Base-by-base conservation (phyloP, 2,113 vertebrate species). In the Channa maculata region DNA sequence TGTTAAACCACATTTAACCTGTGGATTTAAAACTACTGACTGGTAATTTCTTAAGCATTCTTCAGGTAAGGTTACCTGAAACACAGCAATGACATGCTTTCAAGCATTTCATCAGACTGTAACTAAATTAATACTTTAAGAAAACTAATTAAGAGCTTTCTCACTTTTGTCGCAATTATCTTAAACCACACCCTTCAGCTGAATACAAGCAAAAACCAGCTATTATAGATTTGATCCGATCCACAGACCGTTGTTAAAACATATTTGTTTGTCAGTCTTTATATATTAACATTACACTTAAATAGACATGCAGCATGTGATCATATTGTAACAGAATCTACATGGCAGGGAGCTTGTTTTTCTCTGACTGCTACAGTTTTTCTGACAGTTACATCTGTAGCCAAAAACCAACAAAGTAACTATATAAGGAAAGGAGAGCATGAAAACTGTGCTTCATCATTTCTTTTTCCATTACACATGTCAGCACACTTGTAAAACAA, bases 391-490 rank as follows among this genome's bases (percentile, higher is more conserved):
- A 59, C 80, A 66, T 64, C 68, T 53, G 53, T 53, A 77, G 15
- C 37, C 70, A 60, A 15, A 48, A 55, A 57, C 65, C 67, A 72
- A 67, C 44, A 15, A 62, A 78, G 58, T 14, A 45, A 65, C 46
- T 53, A 14, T 50, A 69, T 2, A 2, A 43, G 44, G 12, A 58
- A 45, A 61, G 24, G 49, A 14, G 65, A 34, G 1, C 39, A 45
- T 24, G n/a, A 64, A 76, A 83, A 52, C 46, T 36, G 38, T 41
- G 55, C 65, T 63, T 71, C 37, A 63, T 58, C 34, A 72, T 77
- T 82, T 62, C 13, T 78, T 87, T 91, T 87, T 87, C 81, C 86
- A 73, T 70, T 5, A 48, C 24, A 49, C 50, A 13, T 80, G 80
- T 82, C 63, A 83, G 64, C 49, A 71, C 71, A 82, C 65, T 71